Conservation (phyloP, 2,797 vertebrate genomes). For the Clarias fuscus region DNA sequence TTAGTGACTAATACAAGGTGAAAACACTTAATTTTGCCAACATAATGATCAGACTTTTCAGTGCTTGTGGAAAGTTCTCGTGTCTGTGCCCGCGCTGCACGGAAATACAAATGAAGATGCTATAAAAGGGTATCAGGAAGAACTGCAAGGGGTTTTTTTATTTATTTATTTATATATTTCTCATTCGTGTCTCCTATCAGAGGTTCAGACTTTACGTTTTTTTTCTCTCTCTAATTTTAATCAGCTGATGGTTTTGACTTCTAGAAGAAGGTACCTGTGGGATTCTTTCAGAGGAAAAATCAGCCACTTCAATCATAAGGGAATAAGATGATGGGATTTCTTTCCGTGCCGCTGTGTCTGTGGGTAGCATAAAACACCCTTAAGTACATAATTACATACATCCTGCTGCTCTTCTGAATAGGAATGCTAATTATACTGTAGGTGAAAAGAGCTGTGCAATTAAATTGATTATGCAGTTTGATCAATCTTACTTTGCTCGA, state of each 20-base stretch:
- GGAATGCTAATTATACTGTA: neutral
- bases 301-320: neutral
- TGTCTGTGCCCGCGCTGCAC: neutral
- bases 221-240: neutral
- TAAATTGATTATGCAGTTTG: too few species aligned
- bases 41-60: neutral
- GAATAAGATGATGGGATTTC: neutral
- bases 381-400: neutral
- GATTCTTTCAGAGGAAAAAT: neutral
- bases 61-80: neutral
- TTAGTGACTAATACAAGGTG: neutral
- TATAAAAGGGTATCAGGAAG: neutral
- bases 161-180: too few species aligned
- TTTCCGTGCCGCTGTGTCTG: neutral
- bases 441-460: too few species aligned
- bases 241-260: conserved; percentile 5
- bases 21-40: neutral
- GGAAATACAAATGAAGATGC: neutral
- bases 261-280: neutral
- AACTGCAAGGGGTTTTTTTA: neutral
- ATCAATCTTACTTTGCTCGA: too few species aligned
- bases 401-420: neutral
- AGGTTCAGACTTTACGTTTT: neutral
- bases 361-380: neutral
- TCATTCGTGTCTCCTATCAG: neutral